Conservation (phyloP, 2,797 vertebrate genomes). For the Gorsachius magnificus region DNA sequence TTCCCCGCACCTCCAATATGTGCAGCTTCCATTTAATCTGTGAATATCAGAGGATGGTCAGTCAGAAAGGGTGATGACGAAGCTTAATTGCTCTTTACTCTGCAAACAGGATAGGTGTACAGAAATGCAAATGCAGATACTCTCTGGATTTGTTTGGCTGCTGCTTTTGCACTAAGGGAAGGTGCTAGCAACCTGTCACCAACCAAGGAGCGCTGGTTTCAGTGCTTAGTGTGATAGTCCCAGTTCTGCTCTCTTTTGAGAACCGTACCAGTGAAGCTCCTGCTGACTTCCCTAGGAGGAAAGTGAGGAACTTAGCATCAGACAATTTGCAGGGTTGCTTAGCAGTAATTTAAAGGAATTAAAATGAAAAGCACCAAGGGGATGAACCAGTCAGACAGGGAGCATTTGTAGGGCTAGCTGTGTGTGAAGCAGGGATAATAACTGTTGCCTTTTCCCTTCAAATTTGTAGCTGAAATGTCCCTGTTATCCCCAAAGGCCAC, state of each 20-base stretch:
- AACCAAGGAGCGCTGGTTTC: neutral
- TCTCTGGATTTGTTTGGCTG: neutral
- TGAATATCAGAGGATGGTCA: neutral
- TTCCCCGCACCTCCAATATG: neutral
- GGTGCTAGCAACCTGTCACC: neutral
- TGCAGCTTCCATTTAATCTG: neutral
- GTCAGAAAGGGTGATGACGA: neutral
- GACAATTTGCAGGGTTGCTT: neutral
- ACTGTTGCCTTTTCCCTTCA: neutral
- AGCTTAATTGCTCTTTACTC: neutral
- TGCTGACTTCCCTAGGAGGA: neutral
- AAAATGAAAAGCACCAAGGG: neutral
- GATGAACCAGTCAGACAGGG: neutral
- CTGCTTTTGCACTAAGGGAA: neutral
- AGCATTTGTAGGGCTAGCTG: neutral
- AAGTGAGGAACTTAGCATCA: neutral
- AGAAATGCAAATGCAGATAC: neutral
- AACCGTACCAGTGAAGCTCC: neutral
- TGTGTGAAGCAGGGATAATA: neutral
- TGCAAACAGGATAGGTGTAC: neutral
- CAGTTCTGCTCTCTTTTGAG: neutral
- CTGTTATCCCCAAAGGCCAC: neutral
- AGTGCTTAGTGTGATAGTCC: neutral
- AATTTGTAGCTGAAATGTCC: neutral
- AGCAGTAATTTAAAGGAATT: slow-evolving; percentile 5